Conservation (phyloP, 2,797 vertebrate genomes). For the Pogoniulus pusillus region DNA sequence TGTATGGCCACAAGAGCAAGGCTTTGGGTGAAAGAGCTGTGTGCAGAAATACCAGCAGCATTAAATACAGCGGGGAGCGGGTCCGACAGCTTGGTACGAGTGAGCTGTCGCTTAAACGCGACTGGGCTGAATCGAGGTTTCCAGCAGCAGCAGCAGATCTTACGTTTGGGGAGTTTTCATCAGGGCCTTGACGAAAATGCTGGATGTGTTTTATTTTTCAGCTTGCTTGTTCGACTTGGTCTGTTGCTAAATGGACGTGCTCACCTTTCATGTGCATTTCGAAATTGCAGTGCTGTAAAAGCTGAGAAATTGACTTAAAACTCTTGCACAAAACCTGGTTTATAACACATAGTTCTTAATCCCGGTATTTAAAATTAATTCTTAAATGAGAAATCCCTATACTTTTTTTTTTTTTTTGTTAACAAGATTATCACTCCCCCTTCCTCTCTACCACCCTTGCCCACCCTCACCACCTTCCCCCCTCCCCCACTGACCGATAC, state of each 20-base stretch:
- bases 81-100: too few relatives aligned
- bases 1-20: accelerated
- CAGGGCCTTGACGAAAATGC: background rate
- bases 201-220: background rate
- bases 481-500: accelerated
- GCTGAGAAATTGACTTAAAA: background rate
- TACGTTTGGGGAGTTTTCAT: background rate
- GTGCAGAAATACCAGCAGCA: accelerated
- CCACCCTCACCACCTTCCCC: background rate
- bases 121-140: background rate
- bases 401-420: background rate
- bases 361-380: background rate
- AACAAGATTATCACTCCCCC: background rate
- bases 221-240: background rate
- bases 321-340: background rate
- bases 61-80: background rate
- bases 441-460: too few relatives aligned
- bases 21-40: background rate
- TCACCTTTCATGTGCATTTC: background rate
- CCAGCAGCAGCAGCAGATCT: background rate
- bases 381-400: background rate
- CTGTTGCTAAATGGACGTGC: background rate
- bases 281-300: background rate
- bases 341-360: background rate
- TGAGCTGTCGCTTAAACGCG: background rate